phyloP scores from a whole-genome alignment of 2,113 vertebrate genomes.

The Theristicus caerulescens region DNA sequence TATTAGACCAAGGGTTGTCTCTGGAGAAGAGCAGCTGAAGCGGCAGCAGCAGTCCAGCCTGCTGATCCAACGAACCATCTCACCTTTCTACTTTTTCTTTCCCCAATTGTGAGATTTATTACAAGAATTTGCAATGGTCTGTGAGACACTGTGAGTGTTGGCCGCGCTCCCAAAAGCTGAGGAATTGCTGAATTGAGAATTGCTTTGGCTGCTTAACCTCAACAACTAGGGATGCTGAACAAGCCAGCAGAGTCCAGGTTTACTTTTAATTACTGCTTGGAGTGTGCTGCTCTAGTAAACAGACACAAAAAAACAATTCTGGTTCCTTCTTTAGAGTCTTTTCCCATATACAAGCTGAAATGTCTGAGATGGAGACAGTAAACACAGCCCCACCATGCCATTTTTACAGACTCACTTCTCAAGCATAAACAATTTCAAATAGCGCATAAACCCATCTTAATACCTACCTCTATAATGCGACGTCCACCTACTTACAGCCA shows the following conservation, averaged over 20 bases:
- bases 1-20: not conserved
- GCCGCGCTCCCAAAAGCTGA: conserved; percentile 32
- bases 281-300: conserved; percentile 23
- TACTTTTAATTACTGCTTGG: conserved; percentile 23
- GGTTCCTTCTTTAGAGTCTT: not conserved
- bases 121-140: conserved; percentile 44
- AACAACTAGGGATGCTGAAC: not conserved
- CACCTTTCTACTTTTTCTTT: not conserved
- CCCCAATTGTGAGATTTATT: not conserved
- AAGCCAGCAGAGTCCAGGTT: conserved; percentile 24
- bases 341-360: not conserved
- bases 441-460: not conserved
- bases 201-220: conserved; percentile 48
- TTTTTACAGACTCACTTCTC: not conserved
- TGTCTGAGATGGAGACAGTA: not conserved
- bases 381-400: not conserved
- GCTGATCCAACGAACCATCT: not conserved
- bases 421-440: not conserved
- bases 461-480: not conserved
- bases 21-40: not conserved
- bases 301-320: not conserved
- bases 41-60: not conserved
- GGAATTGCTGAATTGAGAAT: conserved; percentile 61
- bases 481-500: not conserved
- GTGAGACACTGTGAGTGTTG: conserved; percentile 58